phyloP scores from a whole-genome alignment of 1,140 invertebrate species.

The Drosophila funebris region DNA sequence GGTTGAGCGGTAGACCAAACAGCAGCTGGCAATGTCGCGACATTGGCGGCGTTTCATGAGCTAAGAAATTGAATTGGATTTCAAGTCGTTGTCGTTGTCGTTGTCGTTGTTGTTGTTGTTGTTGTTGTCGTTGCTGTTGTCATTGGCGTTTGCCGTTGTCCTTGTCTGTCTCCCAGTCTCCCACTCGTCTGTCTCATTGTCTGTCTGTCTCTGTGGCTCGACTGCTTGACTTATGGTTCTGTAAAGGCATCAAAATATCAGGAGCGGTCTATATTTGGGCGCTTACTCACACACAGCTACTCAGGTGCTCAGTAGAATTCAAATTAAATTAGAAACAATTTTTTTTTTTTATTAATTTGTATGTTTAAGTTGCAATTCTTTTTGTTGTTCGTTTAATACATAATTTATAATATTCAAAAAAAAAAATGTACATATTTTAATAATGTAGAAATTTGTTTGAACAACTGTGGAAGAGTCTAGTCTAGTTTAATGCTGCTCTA shows the following conservation, averaged over 20 bases:
- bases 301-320: too few species aligned
- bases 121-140: constrained; percentile 42
- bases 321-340: too few species aligned
- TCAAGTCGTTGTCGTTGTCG: constrained; percentile 47
- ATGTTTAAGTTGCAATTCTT: too few species aligned
- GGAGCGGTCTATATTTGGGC: constrained; percentile 10
- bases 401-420: too few species aligned
- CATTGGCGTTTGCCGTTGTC: neutral
- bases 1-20: neutral
- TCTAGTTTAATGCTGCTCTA: too few species aligned
- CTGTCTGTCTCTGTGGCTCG: constrained; percentile 7
- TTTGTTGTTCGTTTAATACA: too few species aligned
- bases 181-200: neutral
- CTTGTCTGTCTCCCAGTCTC: constrained; percentile 5
- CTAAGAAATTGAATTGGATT: constrained; percentile 77
- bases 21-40: constrained; percentile 46
- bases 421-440: too few species aligned
- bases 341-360: too few species aligned
- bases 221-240: constrained; percentile 58
- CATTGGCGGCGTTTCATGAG: constrained; percentile 65
- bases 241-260: neutral
- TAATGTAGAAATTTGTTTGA: too few species aligned
- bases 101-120: too few species aligned
- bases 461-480: too few species aligned
- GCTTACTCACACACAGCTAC: neutral